Evolutionary conservation across 1,140 invertebrate species (phyloP).

Genomic region (Drosophila kepulauana): DNA sequence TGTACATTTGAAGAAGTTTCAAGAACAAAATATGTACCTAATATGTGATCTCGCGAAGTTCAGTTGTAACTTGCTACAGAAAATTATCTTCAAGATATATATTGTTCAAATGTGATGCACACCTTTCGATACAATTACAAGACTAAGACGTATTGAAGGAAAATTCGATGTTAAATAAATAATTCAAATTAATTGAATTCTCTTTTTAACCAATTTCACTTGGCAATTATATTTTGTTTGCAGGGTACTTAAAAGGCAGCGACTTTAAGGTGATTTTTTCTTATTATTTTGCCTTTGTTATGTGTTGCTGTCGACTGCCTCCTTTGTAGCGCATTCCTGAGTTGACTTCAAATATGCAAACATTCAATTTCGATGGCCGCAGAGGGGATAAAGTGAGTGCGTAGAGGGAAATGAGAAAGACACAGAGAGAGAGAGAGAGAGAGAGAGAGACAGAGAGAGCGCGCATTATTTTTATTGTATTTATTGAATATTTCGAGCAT

Average conservation of each 20-base stretch:
- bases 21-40: too few relatives aligned
- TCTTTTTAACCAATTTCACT: too few relatives aligned
- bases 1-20: too few relatives aligned
- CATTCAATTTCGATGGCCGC: slow-evolving; percentile 66
- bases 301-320: slow-evolving; percentile 33
- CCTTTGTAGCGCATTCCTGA: slow-evolving; percentile 68
- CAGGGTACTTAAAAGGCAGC: neutral
- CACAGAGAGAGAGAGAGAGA: slow-evolving; percentile 4
- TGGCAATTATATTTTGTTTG: neutral
- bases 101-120: too few relatives aligned
- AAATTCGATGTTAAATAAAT: too few relatives aligned
- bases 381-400: neutral
- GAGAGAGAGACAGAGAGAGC: neutral
- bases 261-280: neutral
- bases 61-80: too few relatives aligned
- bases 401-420: neutral
- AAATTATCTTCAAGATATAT: too few relatives aligned
- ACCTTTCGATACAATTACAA: too few relatives aligned
- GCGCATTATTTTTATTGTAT: slow-evolving; percentile 74
- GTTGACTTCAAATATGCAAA: slow-evolving; percentile 76
- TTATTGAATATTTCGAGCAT: slow-evolving; percentile 79
- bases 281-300: neutral
- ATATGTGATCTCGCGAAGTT: too few relatives aligned
- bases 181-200: too few relatives aligned
- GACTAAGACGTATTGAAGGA: too few relatives aligned